Percentiles rank a stretch among this genome's conserved stretches.
Evolutionary conservation across 2,888 invertebrate species (phyloP).

Genomic region (Caenorhabditis wallacei): DNA sequence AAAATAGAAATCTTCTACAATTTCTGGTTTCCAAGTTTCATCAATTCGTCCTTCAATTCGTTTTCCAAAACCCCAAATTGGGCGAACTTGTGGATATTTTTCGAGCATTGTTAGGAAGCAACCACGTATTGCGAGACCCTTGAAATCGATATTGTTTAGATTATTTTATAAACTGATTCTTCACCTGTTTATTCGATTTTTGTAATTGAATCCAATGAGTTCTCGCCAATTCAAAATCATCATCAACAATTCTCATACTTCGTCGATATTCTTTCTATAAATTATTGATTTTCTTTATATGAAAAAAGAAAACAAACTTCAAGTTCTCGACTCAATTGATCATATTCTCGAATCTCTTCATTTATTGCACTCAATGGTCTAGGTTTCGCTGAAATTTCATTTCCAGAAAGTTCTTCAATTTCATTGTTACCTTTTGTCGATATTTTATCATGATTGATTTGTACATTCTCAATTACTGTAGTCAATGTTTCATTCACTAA

Average conservation of each 20-base stretch:
- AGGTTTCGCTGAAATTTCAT: slow-evolving; percentile 27
- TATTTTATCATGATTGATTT: slow-evolving; percentile 41
- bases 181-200: slow-evolving; percentile 79
- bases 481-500: slow-evolving; percentile 66
- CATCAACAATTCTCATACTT: slow-evolving; percentile 44
- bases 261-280: slow-evolving; percentile 47
- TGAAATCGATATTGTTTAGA: background rate
- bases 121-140: slow-evolving; percentile 67
- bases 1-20: slow-evolving; percentile 78
- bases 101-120: slow-evolving; percentile 77
- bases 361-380: slow-evolving; percentile 24
- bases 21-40: slow-evolving; percentile 72
- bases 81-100: slow-evolving; percentile 79
- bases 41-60: slow-evolving; percentile 70
- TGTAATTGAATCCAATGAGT: slow-evolving; percentile 81
- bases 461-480: slow-evolving; percentile 60
- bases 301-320: slow-evolving; percentile 8
- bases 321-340: slow-evolving; percentile 26
- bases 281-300: no score
- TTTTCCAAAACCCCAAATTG: slow-evolving; percentile 81
- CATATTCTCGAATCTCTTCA: slow-evolving; percentile 44
- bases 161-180: background rate
- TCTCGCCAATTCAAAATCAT: slow-evolving; percentile 72
- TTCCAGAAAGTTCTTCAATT: background rate
- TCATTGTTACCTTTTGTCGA: slow-evolving; percentile 27